Evolutionary conservation across 2,888 invertebrate genomes (phyloP).

Genomic region (Eledona agricola): DNA sequence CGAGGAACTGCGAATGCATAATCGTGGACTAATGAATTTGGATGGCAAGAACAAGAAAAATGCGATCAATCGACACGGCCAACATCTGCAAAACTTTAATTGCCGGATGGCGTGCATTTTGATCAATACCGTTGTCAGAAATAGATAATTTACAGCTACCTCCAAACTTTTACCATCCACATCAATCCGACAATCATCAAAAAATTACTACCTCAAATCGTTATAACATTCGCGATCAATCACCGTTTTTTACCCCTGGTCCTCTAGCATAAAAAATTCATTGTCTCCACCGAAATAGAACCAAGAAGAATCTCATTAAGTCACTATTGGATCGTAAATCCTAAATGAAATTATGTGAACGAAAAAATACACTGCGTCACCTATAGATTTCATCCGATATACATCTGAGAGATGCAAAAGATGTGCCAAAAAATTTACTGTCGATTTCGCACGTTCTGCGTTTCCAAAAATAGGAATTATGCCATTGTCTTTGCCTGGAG

Average conservation of each 20-base stretch:
- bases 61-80: too few relatives aligned
- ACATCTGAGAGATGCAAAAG: too few relatives aligned
- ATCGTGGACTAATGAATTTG: slow-evolving; percentile 32
- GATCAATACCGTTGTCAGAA: slow-evolving; percentile 32
- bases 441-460: too few relatives aligned
- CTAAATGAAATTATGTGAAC: too few relatives aligned
- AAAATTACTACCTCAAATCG: slow-evolving; percentile 26
- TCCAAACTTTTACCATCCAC: slow-evolving; percentile 28
- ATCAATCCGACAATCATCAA: slow-evolving; percentile 32
- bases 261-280: slow-evolving; percentile 7
- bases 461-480: slow-evolving; percentile 2
- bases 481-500: slow-evolving; percentile 6
- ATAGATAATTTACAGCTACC: slow-evolving; percentile 28
- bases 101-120: slow-evolving; percentile 35
- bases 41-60: slow-evolving; percentile 6
- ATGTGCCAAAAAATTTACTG: too few relatives aligned
- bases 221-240: slow-evolving; percentile 12
- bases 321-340: too few relatives aligned
- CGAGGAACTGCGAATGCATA: slow-evolving; percentile 34
- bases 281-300: slow-evolving; percentile 10
- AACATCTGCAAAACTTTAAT: slow-evolving; percentile 26
- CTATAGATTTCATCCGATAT: too few relatives aligned
- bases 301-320: slow-evolving; percentile 9
- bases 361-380: too few relatives aligned
- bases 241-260: slow-evolving; percentile 2